Evolutionary conservation across 2,113 vertebrate genomes (phyloP), one percentile per base, ranked within the genome.

Genomic region (Oncorhynchus keta): DNA sequence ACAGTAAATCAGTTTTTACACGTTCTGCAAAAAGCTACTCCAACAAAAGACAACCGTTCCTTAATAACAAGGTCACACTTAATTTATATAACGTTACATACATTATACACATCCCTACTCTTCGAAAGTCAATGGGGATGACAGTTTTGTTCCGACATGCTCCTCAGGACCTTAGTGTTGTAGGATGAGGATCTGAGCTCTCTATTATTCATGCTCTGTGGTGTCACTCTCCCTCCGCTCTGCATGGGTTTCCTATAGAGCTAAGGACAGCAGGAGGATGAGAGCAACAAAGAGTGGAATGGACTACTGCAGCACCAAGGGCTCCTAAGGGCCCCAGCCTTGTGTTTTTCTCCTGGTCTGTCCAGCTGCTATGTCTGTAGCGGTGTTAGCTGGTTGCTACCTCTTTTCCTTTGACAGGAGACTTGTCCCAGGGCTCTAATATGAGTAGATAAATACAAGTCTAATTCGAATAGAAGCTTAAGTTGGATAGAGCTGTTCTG

Each of bases 151-250:
- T 55, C 16, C 39, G 9, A 39, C 9, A 39, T 61, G 59, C 16
- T 61, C 59, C 59, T 61, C n/a, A 22, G 20, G 59, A 61, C 59
- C 57, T 61, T n/a, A 8, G 59, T 61, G 59, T n/a, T 61, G 16
- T 61, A 5, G n/a, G 59, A 62, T 22, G 59, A n/a, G 59, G 59
- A 62, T n/a, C 59, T 48, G 79, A 81, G 81, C 45, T 76, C 73
- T 86, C 82, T 70, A 81, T 90, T 89, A 90, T 88, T 88, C 88
- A 90, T 88, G 87, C 83, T 77, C 65, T 1, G 76, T 81, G 81
- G 79, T 76, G 39, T 76, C 45, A 61, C 30, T 24, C 73, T 79
- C 73, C 81, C 70, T 81, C 30, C 82, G 83, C 70, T 26, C 72
- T 24, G 45, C 69, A 14, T 77, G 9, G 70, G 82, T 86, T 76